Evolutionary conservation across 1,140 invertebrate species (phyloP).

Genomic region (Danaus melanippus): DNA sequence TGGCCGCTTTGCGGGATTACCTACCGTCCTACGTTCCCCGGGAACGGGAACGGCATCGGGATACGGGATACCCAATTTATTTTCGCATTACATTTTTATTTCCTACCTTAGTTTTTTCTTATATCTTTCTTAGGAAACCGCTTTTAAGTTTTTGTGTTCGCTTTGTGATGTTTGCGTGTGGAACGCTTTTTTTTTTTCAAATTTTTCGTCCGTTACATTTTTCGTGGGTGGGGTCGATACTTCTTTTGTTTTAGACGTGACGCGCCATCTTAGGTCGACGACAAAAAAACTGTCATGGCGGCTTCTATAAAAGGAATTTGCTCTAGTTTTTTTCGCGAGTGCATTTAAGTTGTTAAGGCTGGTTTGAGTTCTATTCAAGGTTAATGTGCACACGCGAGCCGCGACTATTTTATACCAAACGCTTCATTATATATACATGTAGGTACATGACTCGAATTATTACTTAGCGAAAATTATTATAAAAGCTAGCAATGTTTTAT

Average conservation of each 20-base stretch:
- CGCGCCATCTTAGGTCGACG: slow-evolving; percentile 64
- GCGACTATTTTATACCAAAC: too few relatives aligned
- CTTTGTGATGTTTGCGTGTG: slow-evolving; percentile 18
- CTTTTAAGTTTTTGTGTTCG: slow-evolving; percentile 1
- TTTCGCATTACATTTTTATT: slow-evolving; percentile 1
- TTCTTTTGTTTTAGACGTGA: slow-evolving; percentile 66
- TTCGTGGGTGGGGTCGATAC: slow-evolving; percentile 51
- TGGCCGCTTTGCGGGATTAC: slow-evolving; percentile 56
- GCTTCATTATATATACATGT: too few relatives aligned
- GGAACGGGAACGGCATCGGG: slow-evolving; percentile 7
- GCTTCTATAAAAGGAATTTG: slow-evolving; percentile 44
- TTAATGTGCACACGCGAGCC: background rate
- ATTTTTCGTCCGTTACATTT: slow-evolving; percentile 13
- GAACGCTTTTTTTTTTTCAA: slow-evolving; percentile 6
- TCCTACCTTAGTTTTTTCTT: slow-evolving; percentile 10
- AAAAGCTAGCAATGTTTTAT: too few relatives aligned
- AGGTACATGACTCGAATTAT: too few relatives aligned
- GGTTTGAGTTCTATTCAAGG: slow-evolving; percentile 4
- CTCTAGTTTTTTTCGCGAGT: slow-evolving; percentile 37
- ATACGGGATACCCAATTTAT: slow-evolving; percentile 2
- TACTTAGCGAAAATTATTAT: too few relatives aligned
- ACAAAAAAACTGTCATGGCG: slow-evolving; percentile 69
- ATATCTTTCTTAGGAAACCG: background rate
- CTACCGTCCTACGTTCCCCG: slow-evolving; percentile 10
- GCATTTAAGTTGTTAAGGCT: slow-evolving; percentile 15